Percentiles rank a stretch among this genome's conserved stretches.
Conservation (phyloP, 2,888 invertebrate genomes). For the Leucania comma region DNA sequence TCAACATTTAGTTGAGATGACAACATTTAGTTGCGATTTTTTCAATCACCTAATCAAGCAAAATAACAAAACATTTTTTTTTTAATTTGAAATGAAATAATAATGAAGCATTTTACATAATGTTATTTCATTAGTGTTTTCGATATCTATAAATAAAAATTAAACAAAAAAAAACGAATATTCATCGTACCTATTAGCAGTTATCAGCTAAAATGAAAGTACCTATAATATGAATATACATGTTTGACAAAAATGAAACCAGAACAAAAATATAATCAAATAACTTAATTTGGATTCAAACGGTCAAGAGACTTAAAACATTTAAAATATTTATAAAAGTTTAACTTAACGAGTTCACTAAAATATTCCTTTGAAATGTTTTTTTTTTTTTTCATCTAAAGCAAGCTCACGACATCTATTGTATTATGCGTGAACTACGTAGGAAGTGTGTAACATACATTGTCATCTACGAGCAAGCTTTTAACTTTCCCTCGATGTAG, state of each 20-base stretch:
- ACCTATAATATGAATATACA: not conserved
- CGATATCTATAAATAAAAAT: not conserved
- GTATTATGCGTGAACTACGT: constrained; percentile 16
- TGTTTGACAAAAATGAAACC: too few relatives aligned
- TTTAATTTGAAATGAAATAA: not conserved
- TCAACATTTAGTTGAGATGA: too few relatives aligned
- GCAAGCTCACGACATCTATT: constrained; percentile 41
- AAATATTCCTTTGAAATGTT: not conserved
- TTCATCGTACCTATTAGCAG: not conserved
- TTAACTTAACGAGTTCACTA: not conserved
- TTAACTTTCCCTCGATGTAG: constrained; percentile 25
- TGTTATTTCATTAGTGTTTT: not conserved
- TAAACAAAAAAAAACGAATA: not conserved
- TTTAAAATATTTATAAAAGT: not conserved
- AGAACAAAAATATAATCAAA: too few relatives aligned
- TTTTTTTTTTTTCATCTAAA: not conserved
- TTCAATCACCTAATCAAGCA: too few relatives aligned
- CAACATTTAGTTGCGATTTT: too few relatives aligned
- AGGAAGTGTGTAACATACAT: not conserved
- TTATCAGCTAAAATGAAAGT: not conserved
- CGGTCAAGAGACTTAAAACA: too few relatives aligned
- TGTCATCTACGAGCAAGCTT: constrained; percentile 1
- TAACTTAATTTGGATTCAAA: not conserved
- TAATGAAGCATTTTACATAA: not conserved
- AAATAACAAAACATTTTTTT: too few relatives aligned